Evolutionary conservation across 2,797 vertebrate species (phyloP).

Genomic region (Apogon hyalosoma): DNA sequence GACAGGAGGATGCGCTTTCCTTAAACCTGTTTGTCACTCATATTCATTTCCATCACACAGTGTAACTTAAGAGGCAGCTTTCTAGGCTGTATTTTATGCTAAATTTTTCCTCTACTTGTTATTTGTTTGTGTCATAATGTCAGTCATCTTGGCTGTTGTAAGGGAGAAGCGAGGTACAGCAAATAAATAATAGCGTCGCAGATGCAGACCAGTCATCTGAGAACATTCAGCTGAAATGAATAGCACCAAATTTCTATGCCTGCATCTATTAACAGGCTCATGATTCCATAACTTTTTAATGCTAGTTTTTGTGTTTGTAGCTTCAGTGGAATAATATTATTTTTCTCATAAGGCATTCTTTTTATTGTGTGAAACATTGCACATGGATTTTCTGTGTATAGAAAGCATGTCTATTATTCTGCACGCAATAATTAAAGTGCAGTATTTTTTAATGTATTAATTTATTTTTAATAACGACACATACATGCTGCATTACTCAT

Average conservation of each 20-base stretch:
- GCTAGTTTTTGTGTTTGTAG: too few relatives aligned
- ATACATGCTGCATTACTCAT: too few relatives aligned
- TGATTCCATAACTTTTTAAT: background rate
- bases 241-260: background rate
- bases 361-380: too few relatives aligned
- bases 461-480: too few relatives aligned
- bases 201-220: background rate
- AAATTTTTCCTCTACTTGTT: slow-evolving; percentile 17
- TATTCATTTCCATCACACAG: slow-evolving; percentile 15
- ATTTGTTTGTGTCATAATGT: slow-evolving; percentile 1
- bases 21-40: slow-evolving; percentile 20
- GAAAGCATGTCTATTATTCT: too few relatives aligned
- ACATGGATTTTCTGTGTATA: too few relatives aligned
- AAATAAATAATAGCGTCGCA: slow-evolving; percentile 9
- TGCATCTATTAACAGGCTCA: background rate
- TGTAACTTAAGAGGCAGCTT: slow-evolving; percentile 35
- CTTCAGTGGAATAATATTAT: too few relatives aligned
- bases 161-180: slow-evolving; percentile 3
- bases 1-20: slow-evolving; percentile 5
- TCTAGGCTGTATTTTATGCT: slow-evolving; percentile 33
- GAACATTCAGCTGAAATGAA: background rate
- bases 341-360: too few relatives aligned
- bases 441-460: too few relatives aligned
- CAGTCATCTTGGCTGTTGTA: slow-evolving; percentile 1
- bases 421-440: too few relatives aligned